phyloP scores from a whole-genome alignment of 2,113 vertebrate species.

The Naja naja region DNA sequence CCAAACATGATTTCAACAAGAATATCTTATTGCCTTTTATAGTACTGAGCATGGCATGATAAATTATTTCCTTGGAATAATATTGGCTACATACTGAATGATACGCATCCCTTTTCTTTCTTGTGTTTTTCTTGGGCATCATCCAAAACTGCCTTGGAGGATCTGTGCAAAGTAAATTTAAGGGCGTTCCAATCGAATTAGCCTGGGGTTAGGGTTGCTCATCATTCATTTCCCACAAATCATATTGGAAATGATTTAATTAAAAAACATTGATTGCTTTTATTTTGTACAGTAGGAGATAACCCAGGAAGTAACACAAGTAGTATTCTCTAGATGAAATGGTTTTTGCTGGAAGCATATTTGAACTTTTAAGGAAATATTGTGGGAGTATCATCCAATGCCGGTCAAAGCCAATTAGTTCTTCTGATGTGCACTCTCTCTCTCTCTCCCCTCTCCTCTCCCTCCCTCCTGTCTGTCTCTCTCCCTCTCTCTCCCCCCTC shows the following conservation, averaged over 20 bases:
- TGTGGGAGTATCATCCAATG: neutral
- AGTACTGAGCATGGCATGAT: neutral
- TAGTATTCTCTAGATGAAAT: neutral
- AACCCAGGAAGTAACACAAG: neutral
- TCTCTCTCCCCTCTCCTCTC: accelerated
- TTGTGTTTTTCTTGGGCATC: neutral
- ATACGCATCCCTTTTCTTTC: neutral
- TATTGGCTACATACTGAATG: neutral
- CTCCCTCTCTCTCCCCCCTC: too few relatives aligned
- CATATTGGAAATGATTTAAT: neutral
- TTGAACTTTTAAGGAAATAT: neutral
- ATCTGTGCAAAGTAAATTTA: neutral
- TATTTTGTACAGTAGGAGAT: neutral
- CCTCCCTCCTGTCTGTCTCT: accelerated
- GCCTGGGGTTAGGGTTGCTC: neutral
- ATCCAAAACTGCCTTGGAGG: neutral
- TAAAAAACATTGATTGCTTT: neutral
- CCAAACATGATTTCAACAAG: neutral
- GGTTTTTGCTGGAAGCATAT: neutral
- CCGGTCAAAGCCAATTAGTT: neutral
- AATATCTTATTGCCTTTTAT: neutral
- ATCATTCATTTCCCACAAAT: neutral
- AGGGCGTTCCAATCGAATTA: neutral
- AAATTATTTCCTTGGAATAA: neutral
- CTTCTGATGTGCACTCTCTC: neutral